phyloP scores from a whole-genome alignment of 2,888 invertebrate species.

The Charanyca ferruginea region DNA sequence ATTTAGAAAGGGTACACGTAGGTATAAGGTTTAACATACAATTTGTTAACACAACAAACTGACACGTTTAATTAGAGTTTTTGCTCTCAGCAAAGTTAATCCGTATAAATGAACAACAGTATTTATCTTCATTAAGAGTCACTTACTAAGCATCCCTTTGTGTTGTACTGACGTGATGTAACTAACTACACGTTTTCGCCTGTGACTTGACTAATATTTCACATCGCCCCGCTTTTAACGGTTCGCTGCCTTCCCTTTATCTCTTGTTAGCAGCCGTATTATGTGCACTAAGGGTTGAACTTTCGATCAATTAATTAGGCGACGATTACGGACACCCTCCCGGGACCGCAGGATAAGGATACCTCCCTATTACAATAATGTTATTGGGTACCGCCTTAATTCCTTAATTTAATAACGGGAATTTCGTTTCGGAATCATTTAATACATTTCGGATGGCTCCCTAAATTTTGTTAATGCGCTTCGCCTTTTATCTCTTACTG shows the following conservation, averaged over 20 bases:
- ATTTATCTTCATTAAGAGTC: conserved; percentile 91
- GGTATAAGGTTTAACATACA: conserved; percentile 54
- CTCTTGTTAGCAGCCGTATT: conserved; percentile 87
- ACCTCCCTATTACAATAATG: conserved; percentile 83
- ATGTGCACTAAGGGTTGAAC: conserved; percentile 87
- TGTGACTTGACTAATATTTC: conserved; percentile 89
- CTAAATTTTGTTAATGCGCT: conserved; percentile 63
- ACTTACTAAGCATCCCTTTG: conserved; percentile 89
- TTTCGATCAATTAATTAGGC: conserved; percentile 91
- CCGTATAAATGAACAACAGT: conserved; percentile 87
- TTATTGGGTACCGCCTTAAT: conserved; percentile 78
- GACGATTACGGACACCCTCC: conserved; percentile 84
- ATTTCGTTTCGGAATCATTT: conserved; percentile 65
- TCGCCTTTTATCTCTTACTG: conserved; percentile 56
- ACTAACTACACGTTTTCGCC: conserved; percentile 87
- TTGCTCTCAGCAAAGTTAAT: conserved; percentile 85
- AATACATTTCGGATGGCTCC: conserved; percentile 61
- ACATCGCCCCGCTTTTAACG: conserved; percentile 87
- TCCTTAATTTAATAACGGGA: conserved; percentile 76
- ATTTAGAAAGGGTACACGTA: conserved; percentile 43
- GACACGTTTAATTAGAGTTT: conserved; percentile 81
- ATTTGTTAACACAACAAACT: conserved; percentile 71
- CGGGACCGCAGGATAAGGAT: conserved; percentile 78
- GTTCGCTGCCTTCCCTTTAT: conserved; percentile 87
- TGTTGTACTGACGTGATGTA: conserved; percentile 86